These are phyloP conservation scores for Sebastiscus albofasciatus DNA, from an alignment of 2,797 vertebrate genomes.

Conservation along the genomic window DNA sequence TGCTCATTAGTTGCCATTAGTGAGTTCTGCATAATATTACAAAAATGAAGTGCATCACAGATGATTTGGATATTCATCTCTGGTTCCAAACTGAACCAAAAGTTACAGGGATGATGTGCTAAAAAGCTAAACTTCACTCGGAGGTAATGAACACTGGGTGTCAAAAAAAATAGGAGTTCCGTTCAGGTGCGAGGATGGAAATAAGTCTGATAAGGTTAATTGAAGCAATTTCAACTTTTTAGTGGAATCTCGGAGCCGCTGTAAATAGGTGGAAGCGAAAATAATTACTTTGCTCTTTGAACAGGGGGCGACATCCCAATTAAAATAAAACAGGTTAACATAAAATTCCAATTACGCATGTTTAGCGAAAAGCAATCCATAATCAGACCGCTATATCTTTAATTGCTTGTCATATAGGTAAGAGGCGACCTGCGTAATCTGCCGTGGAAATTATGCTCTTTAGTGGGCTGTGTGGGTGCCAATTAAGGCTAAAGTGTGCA, in stretches of 20 bases:
- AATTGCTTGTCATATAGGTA: slow-evolving; percentile 69
- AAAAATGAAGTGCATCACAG: not conserved
- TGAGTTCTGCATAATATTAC: not conserved
- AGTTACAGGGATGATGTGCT: not conserved
- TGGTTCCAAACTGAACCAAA: not conserved
- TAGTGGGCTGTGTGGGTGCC: slow-evolving; percentile 16
- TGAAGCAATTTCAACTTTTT: slow-evolving; percentile 58
- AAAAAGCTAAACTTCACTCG: not conserved
- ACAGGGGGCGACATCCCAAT: slow-evolving; percentile 47
- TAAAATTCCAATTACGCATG: slow-evolving; percentile 49
- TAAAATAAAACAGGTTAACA: slow-evolving; percentile 55
- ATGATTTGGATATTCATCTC: not conserved
- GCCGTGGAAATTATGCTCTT: slow-evolving; percentile 42
- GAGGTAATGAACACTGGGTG: not conserved
- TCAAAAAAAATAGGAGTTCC: slow-evolving; percentile 11
- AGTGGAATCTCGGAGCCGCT: not conserved
- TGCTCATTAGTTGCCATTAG: not conserved
- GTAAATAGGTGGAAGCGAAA: slow-evolving; percentile 25
- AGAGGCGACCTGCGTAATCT: slow-evolving; percentile 44
- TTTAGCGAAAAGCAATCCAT: slow-evolving; percentile 56
- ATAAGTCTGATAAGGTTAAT: slow-evolving; percentile 63
- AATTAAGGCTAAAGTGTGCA: slow-evolving; percentile 54
- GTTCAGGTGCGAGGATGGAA: slow-evolving; percentile 21
- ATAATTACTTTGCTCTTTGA: slow-evolving; percentile 69
- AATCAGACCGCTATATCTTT: slow-evolving; percentile 43